These are phyloP conservation scores for Neodiprion virginianus DNA, from an alignment of 1,140 invertebrate species.

Conservation along the genomic window DNA sequence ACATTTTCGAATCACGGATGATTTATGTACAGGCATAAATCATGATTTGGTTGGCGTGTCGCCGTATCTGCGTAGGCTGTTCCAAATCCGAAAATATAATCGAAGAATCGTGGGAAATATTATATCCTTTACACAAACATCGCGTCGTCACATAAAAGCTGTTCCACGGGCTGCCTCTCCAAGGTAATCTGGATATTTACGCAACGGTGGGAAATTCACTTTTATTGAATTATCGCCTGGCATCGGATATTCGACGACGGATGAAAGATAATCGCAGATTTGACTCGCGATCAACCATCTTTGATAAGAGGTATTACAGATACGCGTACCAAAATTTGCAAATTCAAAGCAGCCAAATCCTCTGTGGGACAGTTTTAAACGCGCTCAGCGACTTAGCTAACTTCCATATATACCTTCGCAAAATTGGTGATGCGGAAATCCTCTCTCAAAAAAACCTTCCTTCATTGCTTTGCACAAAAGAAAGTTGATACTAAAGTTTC, in stretches of 20 bases:
- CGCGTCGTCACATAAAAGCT: neutral
- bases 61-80: no score
- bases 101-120: neutral
- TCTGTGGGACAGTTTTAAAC: no score
- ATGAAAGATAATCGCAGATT: neutral
- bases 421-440: no score
- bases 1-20: neutral
- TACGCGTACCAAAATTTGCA: no score
- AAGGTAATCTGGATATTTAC: neutral
- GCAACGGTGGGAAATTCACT: neutral
- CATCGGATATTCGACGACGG: neutral
- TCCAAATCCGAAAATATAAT: neutral
- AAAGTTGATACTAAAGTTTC: no score
- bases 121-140: neutral
- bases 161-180: neutral
- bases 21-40: neutral
- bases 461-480: no score
- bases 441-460: no score
- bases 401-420: no score
- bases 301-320: neutral
- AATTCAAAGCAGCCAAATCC: no score
- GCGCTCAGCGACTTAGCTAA: no score
- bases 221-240: neutral
- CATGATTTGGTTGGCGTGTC: neutral
- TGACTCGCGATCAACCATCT: neutral